Conservation (phyloP, 1,140 invertebrate species). For the Halesus radiatus region DNA sequence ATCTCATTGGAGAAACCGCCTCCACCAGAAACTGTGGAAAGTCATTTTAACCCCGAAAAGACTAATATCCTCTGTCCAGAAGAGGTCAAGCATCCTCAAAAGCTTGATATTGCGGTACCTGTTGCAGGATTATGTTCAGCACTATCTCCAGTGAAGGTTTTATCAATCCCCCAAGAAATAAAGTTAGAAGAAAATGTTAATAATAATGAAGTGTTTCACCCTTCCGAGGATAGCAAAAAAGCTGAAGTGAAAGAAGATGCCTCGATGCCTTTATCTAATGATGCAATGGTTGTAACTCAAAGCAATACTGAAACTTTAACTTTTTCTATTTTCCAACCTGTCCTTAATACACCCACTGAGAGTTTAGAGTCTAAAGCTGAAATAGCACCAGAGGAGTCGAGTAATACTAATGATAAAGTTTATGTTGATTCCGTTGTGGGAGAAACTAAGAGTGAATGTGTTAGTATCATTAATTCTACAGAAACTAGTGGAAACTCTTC, state of each 20-base stretch:
- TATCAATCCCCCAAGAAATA: neutral
- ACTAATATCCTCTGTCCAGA: conserved; percentile 43
- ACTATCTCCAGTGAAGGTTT: neutral
- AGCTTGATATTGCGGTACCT: too few species aligned
- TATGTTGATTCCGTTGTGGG: conserved; percentile 61
- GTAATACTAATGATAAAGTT: conserved; percentile 56
- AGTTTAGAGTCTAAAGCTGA: conserved; percentile 8
- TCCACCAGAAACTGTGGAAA: conserved; percentile 45
- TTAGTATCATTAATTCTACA: conserved; percentile 64
- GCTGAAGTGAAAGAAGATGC: neutral
- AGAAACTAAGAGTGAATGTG: conserved; percentile 44
- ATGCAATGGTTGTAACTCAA: too few species aligned
- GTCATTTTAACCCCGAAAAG: conserved; percentile 37
- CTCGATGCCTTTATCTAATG: neutral
- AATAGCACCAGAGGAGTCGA: conserved; percentile 13
- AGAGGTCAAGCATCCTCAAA: neutral
- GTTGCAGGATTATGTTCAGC: neutral
- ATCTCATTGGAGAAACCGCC: conserved; percentile 1
- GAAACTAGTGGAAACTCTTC: conserved; percentile 69
- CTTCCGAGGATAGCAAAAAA: neutral
- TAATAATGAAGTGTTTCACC: conserved; percentile 8
- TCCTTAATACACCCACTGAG: conserved; percentile 61
- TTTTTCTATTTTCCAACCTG: neutral
- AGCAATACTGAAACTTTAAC: too few species aligned
- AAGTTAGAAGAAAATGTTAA: conserved; percentile 6